Base-by-base conservation (phyloP, 2,888 invertebrate species). In the Cerastis leucographa region DNA sequence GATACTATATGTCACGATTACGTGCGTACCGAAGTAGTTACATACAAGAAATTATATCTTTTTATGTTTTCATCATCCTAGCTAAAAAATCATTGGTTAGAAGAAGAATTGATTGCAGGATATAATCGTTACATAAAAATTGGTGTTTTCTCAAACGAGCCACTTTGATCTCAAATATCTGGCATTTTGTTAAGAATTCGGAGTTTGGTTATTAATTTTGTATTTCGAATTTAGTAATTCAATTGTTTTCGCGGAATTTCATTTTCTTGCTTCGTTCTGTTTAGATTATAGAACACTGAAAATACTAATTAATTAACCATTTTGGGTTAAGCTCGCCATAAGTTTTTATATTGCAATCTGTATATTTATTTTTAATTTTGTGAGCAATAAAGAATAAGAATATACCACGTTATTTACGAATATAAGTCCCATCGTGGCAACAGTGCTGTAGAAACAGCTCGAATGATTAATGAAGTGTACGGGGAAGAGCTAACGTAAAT, bases 1-100 rank as follows among this genome's bases (percentile, higher is more conserved):
- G 72, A 86, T 88, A 85, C 82, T 83, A 84, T 85, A 88, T 87
- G 72, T 69, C 76, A 83, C 59, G 70, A 81, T 84, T 85, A 81
- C 78, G 81, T 80, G 80, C 46, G 71, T 64, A 64, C 35, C 11
- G 19, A 35, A 35, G 61, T 61, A 61, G 61, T 61, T 19, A 61
- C 61, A 5, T 19, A 61, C 29, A 11, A 3, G 11, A 19, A 19
- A 17, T 59, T 29, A 29, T 9, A 8, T 29, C 2, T 29, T 1
- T 54, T 12, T 4, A n/a, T 25, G 6, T 59, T 29, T 56, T 56
- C 25, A 14, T 59, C 17, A 29, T 25, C 7, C 0, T 59, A 14
- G 5, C n/a, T 25, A 22, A 59, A 6, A 54, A 54, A 25, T 12
- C 2, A 25, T 12, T n/a, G 12, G 2, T 54, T 54, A 25, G 14